Base-by-base conservation (phyloP, 1,140 invertebrate genomes). In the Drosophila azteca region DNA sequence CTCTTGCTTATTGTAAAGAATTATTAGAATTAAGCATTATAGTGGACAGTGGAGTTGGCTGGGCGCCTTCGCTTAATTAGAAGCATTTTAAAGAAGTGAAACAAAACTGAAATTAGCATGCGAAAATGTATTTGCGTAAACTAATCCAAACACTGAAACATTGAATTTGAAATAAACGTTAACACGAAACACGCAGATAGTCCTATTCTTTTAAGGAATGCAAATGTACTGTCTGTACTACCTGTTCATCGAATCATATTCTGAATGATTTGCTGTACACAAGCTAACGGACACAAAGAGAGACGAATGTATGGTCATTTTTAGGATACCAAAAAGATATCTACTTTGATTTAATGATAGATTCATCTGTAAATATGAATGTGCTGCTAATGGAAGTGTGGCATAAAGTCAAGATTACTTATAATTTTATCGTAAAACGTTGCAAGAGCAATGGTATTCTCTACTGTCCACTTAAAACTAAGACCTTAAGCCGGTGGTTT, bases 131-230 rank as follows among this genome's bases (percentile, higher is more conserved):
- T 79, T 83, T 77, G 75, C 67, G 53, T 53, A 79, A 75, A 68
- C 64, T 77, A 75, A 75, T 75, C 49, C 71, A 75, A 39, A 49
- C 58, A 84, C 79, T 88, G 79, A 71, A 74, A 49, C 59, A 84
- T 83, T 88, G 83, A 88, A 83, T 71, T 88, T 88, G 35, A 79
- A 89, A 88, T 83, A 88, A 68, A 78, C 49, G 74, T 79, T 83
- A 83, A 82, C 71, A 80, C 64, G 43, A 54, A 80, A 35, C 17
- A 48, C 35, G 43, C 9, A 7, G 13, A 7, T 11, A 20, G 24
- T 26, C 3, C 24, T 6, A 26, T 46, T 6, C 11, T 17, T 2
- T n/a, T n/a, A 9, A 1, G n/a, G 5, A 17, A 52, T 31, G 3
- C 8, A 7, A 9, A 24, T 5, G 24, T 1, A 20, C n/a, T 17